Evolutionary conservation across 2,113 vertebrate genomes (phyloP).

Genomic region (Sciurus niger): DNA sequence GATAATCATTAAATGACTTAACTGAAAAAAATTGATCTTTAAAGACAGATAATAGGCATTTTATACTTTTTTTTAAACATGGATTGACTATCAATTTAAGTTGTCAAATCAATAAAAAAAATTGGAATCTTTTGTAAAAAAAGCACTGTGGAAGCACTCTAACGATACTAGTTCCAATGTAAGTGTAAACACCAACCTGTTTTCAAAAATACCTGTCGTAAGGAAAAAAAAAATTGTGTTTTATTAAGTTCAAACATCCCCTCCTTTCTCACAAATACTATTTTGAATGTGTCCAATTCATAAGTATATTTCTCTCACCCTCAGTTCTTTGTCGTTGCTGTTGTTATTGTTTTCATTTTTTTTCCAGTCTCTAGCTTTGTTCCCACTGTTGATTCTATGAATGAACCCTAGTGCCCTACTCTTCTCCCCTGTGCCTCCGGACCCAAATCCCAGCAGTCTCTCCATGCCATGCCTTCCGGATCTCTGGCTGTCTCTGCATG

Average conservation of each 20-base stretch:
- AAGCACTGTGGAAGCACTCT: background rate
- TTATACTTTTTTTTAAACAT: background rate
- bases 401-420: too few species aligned
- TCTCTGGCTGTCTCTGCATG: fast-evolving
- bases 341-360: background rate
- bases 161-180: background rate
- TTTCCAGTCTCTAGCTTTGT: background rate
- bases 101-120: background rate
- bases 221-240: background rate
- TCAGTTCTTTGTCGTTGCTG: fast-evolving
- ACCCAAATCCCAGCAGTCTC: background rate
- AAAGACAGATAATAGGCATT: background rate
- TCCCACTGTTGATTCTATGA: background rate
- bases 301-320: background rate
- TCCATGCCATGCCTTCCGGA: fast-evolving
- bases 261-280: background rate
- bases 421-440: fast-evolving
- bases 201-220: background rate
- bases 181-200: background rate
- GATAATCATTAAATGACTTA: background rate
- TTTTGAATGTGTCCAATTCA: background rate
- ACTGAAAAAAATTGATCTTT: background rate
- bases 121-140: background rate
- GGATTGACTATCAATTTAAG: background rate
- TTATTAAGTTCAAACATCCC: background rate